Evolutionary conservation across 1,140 invertebrate species (phyloP), one percentile per base, ranked within the genome.

Genomic region (Hormaphis cornu): DNA sequence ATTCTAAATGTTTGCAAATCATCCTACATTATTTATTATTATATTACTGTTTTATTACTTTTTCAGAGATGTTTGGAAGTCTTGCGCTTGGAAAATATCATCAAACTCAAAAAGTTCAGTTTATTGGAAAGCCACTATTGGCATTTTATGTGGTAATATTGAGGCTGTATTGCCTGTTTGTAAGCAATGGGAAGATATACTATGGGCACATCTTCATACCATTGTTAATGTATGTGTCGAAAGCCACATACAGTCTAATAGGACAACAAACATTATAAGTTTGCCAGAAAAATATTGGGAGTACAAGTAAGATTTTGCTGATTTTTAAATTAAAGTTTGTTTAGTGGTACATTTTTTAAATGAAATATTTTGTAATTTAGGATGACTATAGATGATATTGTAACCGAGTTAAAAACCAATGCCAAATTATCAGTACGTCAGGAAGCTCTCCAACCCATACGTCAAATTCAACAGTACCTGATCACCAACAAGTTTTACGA

Each of bases 191-290:
- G 86, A 91, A 76, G 95, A 98, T 79, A 81, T 88, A 66, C 78
- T 97, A 12, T 97, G 94, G 94, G 90, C 91, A 10, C 87, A 93
- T 76, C 82, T 93, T 71, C 88, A 87, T 74, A 83, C 86, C 0
- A 83, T 91, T 73, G 85, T 96, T 70, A 93, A 97, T 77, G 84
- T 89, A 16, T 82, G 85, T 71, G 90, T 96, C 1, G 94, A 97
- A 75, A 80, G 83, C 71, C 86, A 89, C 77, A 76, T 90, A 16
- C 79, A 86, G 73, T 79, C 82, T 80, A 77, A 77, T 82, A 81
- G 76, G 83, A 72, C 72, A 81, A 73, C 72, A 81, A 75, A 74
- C 14, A 86, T 82, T 74, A 81, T 78, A 10, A 75, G 79, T 54
- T 83, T 90, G 79, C 91, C 85, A 9, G 86, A 84, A 73, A 86